phyloP scores from a whole-genome alignment of 1,140 invertebrate species.

The Heliconius himera region DNA sequence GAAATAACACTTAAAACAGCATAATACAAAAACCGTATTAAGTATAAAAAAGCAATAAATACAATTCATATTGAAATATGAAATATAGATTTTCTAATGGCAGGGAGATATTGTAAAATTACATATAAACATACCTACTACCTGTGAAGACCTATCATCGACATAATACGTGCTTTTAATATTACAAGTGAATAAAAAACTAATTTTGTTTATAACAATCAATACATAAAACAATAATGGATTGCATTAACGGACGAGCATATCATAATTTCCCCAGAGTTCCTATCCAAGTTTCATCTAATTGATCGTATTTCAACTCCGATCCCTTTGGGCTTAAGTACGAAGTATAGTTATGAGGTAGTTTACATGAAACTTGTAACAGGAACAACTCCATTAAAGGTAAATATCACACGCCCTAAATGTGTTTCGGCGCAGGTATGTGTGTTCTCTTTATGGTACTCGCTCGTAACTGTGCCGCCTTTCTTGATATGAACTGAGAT shows the following conservation, averaged over 20 bases:
- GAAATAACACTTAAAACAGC: too few species aligned
- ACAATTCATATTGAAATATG: too few species aligned
- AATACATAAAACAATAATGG: slow-evolving; percentile 31
- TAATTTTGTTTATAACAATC: background rate
- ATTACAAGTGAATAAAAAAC: too few species aligned
- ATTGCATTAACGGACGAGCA: slow-evolving; percentile 34
- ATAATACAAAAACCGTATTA: too few species aligned
- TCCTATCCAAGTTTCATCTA: slow-evolving; percentile 50
- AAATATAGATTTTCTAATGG: too few species aligned
- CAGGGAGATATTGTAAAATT: too few species aligned
- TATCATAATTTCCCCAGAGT: slow-evolving; percentile 61
- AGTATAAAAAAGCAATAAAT: too few species aligned
- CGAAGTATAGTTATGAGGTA: slow-evolving; percentile 51
- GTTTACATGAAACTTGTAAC: slow-evolving; percentile 44
- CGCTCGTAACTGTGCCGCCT: slow-evolving; percentile 13
- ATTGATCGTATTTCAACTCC: slow-evolving; percentile 64
- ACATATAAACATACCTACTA: too few species aligned
- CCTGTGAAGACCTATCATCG: too few species aligned
- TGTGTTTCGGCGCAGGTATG: slow-evolving; percentile 35
- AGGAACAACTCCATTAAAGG: slow-evolving; percentile 50
- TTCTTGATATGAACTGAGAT: slow-evolving; percentile 22
- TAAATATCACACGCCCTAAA: slow-evolving; percentile 47
- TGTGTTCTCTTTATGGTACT: slow-evolving; percentile 31
- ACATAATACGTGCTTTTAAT: too few species aligned
- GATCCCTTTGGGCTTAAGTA: slow-evolving; percentile 47